Evolutionary conservation across 2,113 vertebrate species (phyloP).

Genomic region (Azemiops feae): DNA sequence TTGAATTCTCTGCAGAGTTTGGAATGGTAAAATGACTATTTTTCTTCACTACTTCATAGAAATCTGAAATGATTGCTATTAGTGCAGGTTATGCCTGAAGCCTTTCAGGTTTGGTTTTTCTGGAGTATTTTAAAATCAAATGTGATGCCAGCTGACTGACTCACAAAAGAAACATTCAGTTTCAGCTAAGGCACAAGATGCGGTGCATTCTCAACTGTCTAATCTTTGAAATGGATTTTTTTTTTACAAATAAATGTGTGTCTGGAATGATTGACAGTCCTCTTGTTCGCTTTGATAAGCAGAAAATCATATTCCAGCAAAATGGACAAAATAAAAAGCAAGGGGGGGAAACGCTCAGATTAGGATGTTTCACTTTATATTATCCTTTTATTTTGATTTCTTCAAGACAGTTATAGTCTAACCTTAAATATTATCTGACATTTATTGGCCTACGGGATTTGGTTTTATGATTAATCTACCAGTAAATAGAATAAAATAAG

Average conservation of each 20-base stretch:
- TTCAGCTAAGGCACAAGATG: constrained; percentile 41
- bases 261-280: constrained; percentile 39
- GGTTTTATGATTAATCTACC: background rate
- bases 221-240: constrained; percentile 52
- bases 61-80: constrained; percentile 38
- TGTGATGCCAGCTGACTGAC: constrained; percentile 11
- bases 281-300: constrained; percentile 41
- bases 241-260: constrained; percentile 12
- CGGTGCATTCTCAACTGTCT: constrained; percentile 32
- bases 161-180: constrained; percentile 49
- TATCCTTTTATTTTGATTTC: background rate
- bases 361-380: background rate
- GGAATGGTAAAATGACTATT: constrained; percentile 5
- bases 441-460: background rate
- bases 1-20: constrained; percentile 36
- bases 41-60: constrained; percentile 44
- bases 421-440: background rate
- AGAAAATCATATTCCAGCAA: constrained; percentile 33
- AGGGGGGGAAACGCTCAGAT: background rate
- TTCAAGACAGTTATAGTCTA: background rate
- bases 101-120: constrained; percentile 28
- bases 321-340: constrained; percentile 3
- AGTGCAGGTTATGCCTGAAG: constrained; percentile 33
- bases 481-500: background rate
- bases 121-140: constrained; percentile 51